phyloP scores from a whole-genome alignment of 1,140 invertebrate species.

The Telenomus remus region DNA sequence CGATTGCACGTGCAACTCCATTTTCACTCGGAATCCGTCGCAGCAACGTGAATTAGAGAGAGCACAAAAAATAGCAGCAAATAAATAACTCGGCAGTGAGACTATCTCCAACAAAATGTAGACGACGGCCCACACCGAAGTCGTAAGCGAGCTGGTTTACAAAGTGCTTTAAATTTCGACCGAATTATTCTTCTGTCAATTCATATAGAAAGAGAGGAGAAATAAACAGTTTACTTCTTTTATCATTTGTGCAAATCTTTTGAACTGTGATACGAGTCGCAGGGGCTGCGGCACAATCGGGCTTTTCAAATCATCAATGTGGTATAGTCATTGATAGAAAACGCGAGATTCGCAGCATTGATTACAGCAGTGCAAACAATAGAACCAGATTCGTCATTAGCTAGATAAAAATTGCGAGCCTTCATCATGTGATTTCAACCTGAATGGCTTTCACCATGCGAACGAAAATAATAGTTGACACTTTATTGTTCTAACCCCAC shows the following conservation, averaged over 20 bases:
- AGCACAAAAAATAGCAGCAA: slow-evolving; percentile 40
- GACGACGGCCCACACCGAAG: slow-evolving; percentile 4
- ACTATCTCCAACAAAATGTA: slow-evolving; percentile 30
- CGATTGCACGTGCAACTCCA: slow-evolving; percentile 42
- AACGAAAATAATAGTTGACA: slow-evolving; percentile 34
- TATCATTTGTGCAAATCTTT: too few relatives aligned
- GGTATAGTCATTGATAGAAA: too few relatives aligned
- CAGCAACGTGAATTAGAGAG: slow-evolving; percentile 47
- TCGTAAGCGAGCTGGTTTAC: neutral
- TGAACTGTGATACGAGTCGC: too few relatives aligned
- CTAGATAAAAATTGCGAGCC: slow-evolving; percentile 31
- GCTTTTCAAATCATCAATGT: too few relatives aligned
- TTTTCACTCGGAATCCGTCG: slow-evolving; percentile 46
- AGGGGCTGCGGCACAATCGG: too few relatives aligned
- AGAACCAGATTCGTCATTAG: slow-evolving; percentile 22
- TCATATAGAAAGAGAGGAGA: too few relatives aligned
- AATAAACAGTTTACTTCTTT: too few relatives aligned
- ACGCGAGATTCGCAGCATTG: too few relatives aligned
- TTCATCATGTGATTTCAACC: slow-evolving; percentile 27
- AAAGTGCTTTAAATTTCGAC: too few relatives aligned
- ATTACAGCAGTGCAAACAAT: neutral
- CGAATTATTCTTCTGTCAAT: too few relatives aligned
- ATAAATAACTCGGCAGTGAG: slow-evolving; percentile 47
- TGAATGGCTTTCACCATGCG: slow-evolving; percentile 11
- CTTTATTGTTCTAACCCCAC: slow-evolving; percentile 25